Base-by-base conservation (phyloP, 2,113 vertebrate genomes). In the Butorides virescens region DNA sequence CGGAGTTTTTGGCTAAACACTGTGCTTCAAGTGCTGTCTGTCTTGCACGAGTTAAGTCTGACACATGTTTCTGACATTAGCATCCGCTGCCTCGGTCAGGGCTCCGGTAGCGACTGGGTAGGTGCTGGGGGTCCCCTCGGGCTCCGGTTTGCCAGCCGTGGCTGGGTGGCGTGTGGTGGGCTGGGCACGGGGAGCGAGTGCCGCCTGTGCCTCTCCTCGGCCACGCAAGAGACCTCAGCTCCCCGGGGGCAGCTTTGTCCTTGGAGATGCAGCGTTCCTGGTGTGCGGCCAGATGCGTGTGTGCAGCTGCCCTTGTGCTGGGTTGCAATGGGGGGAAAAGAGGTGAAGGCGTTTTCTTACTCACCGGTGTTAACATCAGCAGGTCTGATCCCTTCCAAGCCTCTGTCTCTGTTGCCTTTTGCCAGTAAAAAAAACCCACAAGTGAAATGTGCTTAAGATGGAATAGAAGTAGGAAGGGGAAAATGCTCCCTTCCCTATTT, bases 11-110 rank as follows among this genome's bases (percentile, higher is more conserved):
- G 29, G 37, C 71, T 76, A 52, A 88, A 58, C 1, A 0, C 8
- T 32, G 59, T 81, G 42, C 30, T 55, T 39, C 2, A 10, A 32
- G 46, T 9, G 5, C 34, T 10, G 10, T 52, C 52, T 39, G 20
- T 53, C 46, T 67, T 26, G 37, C 32, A 39, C 0, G 3, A 36
- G 10, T 82, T 52, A 36, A 23, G 17, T 32, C 44, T 1, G 11
- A 17, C 14, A 10, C 1, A 1, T 4, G 7, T 66, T 58, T 52
- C 47, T 4, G 3, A 55, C 1, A 3, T 13, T 36, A 59, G 53
- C 30, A 26, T 18, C 34, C 1, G 0, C 12, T 3, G 11, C 72
- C 63, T 76, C 26, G 39, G 19, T 39, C 29, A 5, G 47, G n/a
- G 34, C 46, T 75, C 34, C 2, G 8, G 70, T 37, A 53, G 68